Percentiles rank a stretch among this genome's conserved stretches.
phyloP scores from a whole-genome alignment of 2,797 vertebrate species.

The Alca torda region DNA sequence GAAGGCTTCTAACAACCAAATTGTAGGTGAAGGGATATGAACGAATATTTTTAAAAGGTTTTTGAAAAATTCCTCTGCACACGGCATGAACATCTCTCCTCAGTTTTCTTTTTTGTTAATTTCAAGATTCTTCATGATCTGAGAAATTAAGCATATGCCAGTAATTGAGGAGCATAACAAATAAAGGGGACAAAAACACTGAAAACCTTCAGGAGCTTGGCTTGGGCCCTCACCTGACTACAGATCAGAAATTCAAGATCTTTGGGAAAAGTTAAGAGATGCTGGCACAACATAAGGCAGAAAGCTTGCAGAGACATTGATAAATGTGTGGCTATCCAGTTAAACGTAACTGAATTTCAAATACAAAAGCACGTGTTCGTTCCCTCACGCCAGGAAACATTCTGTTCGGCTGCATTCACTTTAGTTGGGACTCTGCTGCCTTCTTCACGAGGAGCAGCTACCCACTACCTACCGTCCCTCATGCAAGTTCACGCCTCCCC shows the following conservation, averaged over 20 bases:
- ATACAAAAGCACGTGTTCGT: background rate
- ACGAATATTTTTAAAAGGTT: background rate
- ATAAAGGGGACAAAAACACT: background rate
- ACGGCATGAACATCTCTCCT: background rate
- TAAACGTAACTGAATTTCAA: background rate
- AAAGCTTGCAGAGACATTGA: background rate
- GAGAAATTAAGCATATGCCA: background rate
- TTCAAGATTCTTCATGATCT: background rate
- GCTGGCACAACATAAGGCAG: background rate
- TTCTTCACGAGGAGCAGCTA: background rate
- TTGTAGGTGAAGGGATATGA: background rate
- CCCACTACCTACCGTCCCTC: background rate
- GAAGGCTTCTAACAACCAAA: background rate
- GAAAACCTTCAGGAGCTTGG: background rate
- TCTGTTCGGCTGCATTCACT: background rate
- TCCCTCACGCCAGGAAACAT: background rate
- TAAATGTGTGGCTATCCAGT: background rate
- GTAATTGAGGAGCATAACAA: background rate
- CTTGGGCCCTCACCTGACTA: background rate
- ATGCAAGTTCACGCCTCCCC: fast-evolving
- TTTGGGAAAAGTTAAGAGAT: background rate
- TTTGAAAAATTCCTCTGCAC: background rate
- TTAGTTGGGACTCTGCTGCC: background rate
- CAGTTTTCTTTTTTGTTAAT: background rate
- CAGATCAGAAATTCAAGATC: background rate